Evolutionary conservation across 2,888 invertebrate species (phyloP).

Genomic region (Cordilura impudica): DNA sequence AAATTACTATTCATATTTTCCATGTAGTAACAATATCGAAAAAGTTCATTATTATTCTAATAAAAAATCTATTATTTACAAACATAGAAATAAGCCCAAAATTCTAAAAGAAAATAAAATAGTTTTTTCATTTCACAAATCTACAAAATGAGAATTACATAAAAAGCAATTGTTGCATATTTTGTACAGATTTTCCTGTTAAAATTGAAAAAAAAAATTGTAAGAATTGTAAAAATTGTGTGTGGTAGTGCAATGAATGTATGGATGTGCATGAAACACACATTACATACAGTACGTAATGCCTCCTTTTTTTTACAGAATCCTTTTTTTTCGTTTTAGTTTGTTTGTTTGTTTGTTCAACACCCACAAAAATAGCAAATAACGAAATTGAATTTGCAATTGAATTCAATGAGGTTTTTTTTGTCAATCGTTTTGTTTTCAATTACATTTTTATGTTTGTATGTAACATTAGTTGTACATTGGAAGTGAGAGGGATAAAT

Average conservation of each 20-base stretch:
- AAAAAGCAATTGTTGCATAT: slow-evolving; percentile 53
- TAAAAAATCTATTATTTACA: slow-evolving; percentile 8
- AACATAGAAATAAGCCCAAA: slow-evolving; percentile 34
- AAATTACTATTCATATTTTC: too few relatives aligned
- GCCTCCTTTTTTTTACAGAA: slow-evolving; percentile 1
- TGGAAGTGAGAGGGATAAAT: slow-evolving; percentile 30
- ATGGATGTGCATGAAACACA: background rate
- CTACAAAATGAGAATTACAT: slow-evolving; percentile 46
- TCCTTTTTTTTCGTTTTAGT: slow-evolving; percentile 2
- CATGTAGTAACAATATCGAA: too few relatives aligned
- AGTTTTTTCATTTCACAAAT: slow-evolving; percentile 11
- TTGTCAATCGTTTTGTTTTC: background rate
- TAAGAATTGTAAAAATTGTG: background rate
- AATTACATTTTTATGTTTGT: slow-evolving; percentile 5
- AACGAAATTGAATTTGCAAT: slow-evolving; percentile 59
- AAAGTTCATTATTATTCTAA: too few relatives aligned
- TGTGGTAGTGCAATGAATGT: slow-evolving; percentile 49
- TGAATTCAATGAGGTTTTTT: slow-evolving; percentile 58
- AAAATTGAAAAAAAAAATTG: background rate
- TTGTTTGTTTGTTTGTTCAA: slow-evolving; percentile 44
- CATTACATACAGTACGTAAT: background rate
- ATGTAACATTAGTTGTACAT: slow-evolving; percentile 47
- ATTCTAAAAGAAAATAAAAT: slow-evolving; percentile 32
- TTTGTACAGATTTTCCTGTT: slow-evolving; percentile 38
- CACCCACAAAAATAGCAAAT: slow-evolving; percentile 61